Evolutionary conservation across 2,888 invertebrate genomes (phyloP), one percentile per base, ranked within the genome.

Genomic region (Pocota personata): DNA sequence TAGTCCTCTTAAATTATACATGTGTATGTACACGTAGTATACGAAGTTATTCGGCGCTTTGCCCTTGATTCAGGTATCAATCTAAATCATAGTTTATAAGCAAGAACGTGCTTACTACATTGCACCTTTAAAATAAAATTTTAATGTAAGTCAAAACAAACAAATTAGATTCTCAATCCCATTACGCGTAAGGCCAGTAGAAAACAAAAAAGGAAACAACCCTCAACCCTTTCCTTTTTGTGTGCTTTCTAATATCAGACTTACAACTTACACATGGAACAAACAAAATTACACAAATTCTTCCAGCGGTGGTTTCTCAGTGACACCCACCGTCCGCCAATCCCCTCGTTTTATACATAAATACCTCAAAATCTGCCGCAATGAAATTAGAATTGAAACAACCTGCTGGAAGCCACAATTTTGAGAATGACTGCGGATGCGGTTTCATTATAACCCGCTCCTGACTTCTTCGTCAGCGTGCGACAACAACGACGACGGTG

Each of bases 311-410:
- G 69, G 75, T 58, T 57, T 62, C 48, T 66, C 80, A 46, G 64
- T 58, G 75, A 62, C 69, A 60, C 83, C 67, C 71, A 27, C 67
- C 67, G 37, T 52, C 60, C 60, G n/a, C 21, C 27, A 50, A 62
- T 16, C 58, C 52, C 66, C 35, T 72, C 43, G 43, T 66, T 64
- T 76, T 55, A n/a, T 64, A 67, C 82, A 86, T 86, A 86, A 86
- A 82, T 86, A 86, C 82, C 76, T 82, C 82, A 82, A 86, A 82
- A 86, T 86, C 86, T 86, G 82, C 86, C 86, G 82, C 86, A 86
- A 86, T 86, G 86, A 86, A 86, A 86, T 86, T 86, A 86, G 86
- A 86, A 86, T 86, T 82, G 86, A 86, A 86, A 82, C 86, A 86
- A 86, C 86, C 82, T 86, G 86, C 76, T 86, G 82, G 80, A 82